Evolutionary conservation across 1,140 invertebrate genomes (phyloP), one percentile per base, ranked within the genome.

Genomic region (Hycleus cichorii): DNA sequence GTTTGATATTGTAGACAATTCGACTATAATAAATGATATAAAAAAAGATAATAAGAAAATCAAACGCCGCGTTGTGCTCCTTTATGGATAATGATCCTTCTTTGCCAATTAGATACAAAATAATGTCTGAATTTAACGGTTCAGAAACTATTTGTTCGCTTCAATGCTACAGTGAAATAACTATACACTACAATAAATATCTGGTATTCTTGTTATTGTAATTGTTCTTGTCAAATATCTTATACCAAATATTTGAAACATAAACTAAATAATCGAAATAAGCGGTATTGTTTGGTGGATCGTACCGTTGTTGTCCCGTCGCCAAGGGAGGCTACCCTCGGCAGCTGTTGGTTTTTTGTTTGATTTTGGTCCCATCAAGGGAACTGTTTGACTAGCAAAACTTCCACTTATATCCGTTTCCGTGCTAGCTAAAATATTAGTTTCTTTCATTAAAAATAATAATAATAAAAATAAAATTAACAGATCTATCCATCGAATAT

Each of bases 251-350:
- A 11, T 42, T 42, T 42, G 9, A 8, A 42, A 47, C 4, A 18
- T 12, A 18, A 47, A 24, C 18, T 39, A 38, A 25, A 52, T 18
- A 42, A 24, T 39, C 8, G 27, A 32, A 49, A 49, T 27, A 51
- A 45, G 58, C 59, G 59, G 58, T 57, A 59, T 59, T 66, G 53
- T 43, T 43, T 39, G 11, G 12, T 18, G 25, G n/a, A 49, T 48
- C 47, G 52, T 64, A 64, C 62, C 62, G 39, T 57, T 74, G 64
- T 71, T 71, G 67, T 86, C 83, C 69, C 85, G 78, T 75, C 85
- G 79, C 86, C 86, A 89, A 64, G 86, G 86, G 72, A 88, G 79
- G 62, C 82, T 85, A 70, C 83, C 78, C 76, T 88, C 86, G 70
- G 86, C 82, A 64, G 83, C 80, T 64, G 85, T 86, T 51, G 85